Evolutionary conservation across 2,113 vertebrate species (phyloP).

Genomic region (Oncorhynchus kisutch): DNA sequence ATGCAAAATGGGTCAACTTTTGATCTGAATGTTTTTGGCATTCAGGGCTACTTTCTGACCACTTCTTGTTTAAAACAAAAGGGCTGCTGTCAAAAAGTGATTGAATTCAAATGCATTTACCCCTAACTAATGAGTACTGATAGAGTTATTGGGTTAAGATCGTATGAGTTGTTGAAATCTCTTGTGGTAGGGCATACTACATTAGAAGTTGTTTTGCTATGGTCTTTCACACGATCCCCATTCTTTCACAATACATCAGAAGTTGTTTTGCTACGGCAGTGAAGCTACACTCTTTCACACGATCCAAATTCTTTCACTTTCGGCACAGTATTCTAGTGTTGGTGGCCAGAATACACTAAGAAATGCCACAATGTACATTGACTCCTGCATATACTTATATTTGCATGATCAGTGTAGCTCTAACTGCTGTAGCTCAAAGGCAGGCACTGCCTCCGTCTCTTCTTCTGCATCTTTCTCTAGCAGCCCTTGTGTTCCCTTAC

Average conservation of each 20-base stretch:
- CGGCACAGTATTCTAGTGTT: background rate
- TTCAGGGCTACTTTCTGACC: too few species aligned
- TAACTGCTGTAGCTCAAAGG: background rate
- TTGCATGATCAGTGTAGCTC: conserved; percentile 3
- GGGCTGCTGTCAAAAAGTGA: too few species aligned
- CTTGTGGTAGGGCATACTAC: conserved; percentile 1
- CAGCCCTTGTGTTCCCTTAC: conserved; percentile 9
- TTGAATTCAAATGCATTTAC: too few species aligned
- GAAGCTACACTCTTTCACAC: background rate
- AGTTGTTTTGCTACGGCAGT: background rate
- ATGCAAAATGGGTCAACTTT: too few species aligned
- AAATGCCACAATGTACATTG: background rate
- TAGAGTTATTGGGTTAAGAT: conserved; percentile 15
- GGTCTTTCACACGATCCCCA: background rate
- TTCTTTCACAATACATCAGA: background rate
- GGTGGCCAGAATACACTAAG: background rate
- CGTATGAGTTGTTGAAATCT: conserved; percentile 16
- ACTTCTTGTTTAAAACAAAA: too few species aligned
- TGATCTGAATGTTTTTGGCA: too few species aligned
- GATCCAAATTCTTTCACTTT: background rate
- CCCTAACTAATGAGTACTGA: too few species aligned
- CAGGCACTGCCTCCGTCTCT: conserved; percentile 3
- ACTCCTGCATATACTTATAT: background rate
- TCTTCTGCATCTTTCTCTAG: conserved; percentile 7
- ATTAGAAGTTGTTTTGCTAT: background rate